A percentile compares a stretch with the other conserved stretches of the same genome.
These are phyloP conservation scores for Poeciliopsis paucimaculata DNA, from an alignment of 2,797 vertebrate species.

Conservation along the genomic window DNA sequence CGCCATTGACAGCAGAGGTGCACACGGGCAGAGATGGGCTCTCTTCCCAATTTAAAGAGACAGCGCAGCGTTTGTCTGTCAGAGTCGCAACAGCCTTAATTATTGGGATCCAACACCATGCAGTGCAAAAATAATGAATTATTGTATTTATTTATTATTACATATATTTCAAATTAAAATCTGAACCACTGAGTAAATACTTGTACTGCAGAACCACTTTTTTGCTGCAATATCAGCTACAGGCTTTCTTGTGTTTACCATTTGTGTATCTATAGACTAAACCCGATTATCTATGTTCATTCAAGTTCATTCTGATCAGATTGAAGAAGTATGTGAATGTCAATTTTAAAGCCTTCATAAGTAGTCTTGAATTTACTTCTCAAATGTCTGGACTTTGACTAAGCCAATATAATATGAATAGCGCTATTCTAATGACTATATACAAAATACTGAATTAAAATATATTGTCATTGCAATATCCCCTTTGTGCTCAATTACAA, in stretches of 20 bases:
- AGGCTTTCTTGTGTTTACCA: not conserved
- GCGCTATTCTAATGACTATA: not conserved
- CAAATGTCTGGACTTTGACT: not conserved
- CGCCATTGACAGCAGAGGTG: constrained; percentile 80
- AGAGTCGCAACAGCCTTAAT: constrained; percentile 26
- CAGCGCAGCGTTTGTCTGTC: constrained; percentile 66
- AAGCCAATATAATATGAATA: not conserved
- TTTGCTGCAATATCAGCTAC: not conserved
- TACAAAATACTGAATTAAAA: not conserved
- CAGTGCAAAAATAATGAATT: not conserved
- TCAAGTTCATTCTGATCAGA: not conserved
- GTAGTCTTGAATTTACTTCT: not conserved
- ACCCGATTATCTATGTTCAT: not conserved
- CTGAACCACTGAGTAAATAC: not conserved
- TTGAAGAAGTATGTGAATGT: not conserved
- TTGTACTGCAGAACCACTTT: not conserved
- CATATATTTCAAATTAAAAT: not conserved
- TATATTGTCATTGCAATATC: not conserved
- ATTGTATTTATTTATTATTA: not conserved
- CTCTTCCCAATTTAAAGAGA: constrained; percentile 75
- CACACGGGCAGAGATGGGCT: constrained; percentile 63
- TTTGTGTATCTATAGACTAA: not conserved
- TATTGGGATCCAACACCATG: not conserved
- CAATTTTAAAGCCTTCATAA: not conserved
- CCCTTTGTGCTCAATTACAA: not conserved